Evolutionary conservation across 1,140 invertebrate species (phyloP).

Genomic region (Drosophila paulistorum): DNA sequence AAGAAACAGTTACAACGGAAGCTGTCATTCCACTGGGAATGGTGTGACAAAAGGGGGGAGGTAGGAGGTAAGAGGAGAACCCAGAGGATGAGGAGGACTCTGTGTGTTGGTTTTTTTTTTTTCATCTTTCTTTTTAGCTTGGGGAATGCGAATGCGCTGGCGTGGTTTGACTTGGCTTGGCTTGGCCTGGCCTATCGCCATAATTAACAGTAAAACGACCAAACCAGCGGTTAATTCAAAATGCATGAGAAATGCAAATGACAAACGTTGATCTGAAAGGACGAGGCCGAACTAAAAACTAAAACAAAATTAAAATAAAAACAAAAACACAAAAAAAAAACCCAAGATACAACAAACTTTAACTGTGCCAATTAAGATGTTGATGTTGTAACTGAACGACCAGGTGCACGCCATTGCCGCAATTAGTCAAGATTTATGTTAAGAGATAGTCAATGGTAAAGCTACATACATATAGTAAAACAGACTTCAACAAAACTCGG

Average conservation of each 20-base stretch:
- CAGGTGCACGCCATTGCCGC: conserved; percentile 38
- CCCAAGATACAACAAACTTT: conserved; percentile 37
- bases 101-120: conserved; percentile 5
- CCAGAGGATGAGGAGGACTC: conserved; percentile 38
- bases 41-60: conserved; percentile 20
- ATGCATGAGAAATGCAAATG: conserved; percentile 80
- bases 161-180: conserved; percentile 31
- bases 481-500: conserved; percentile 35
- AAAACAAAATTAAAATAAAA: conserved; percentile 3
- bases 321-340: background rate
- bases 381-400: conserved; percentile 48
- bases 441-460: conserved; percentile 15
- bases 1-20: conserved; percentile 80
- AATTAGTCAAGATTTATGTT: conserved; percentile 72
- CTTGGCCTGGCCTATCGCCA: conserved; percentile 62
- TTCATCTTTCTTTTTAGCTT: conserved; percentile 13
- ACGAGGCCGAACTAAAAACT: conserved; percentile 33
- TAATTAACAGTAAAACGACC: conserved; percentile 77
- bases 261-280: conserved; percentile 69
- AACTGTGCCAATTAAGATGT: conserved; percentile 60
- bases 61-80: conserved; percentile 10
- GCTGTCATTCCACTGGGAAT: conserved; percentile 77
- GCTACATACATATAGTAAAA: conserved; percentile 24
- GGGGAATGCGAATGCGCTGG: conserved; percentile 61
- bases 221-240: conserved; percentile 71